These are phyloP conservation scores for Callospermophilus lateralis DNA, from an alignment of 2,113 vertebrate species.

Conservation along the genomic window DNA sequence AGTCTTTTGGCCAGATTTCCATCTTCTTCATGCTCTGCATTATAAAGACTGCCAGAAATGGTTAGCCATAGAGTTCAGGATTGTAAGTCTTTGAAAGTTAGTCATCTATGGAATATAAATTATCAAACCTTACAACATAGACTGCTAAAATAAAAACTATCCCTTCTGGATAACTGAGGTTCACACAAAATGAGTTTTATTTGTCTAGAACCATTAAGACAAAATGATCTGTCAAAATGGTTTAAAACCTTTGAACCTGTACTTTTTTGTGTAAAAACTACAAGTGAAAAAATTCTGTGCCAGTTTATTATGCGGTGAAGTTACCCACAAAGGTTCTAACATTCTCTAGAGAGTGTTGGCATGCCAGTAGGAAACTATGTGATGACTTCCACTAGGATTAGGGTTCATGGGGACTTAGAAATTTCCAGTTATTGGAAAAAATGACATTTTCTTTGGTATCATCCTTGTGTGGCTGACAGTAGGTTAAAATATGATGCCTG, in stretches of 20 bases:
- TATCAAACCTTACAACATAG: not conserved
- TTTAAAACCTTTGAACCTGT: not conserved
- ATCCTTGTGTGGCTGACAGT: not conserved
- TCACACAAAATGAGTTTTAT: not conserved
- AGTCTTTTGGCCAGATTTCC: not conserved
- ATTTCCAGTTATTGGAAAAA: not conserved
- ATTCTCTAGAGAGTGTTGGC: not conserved
- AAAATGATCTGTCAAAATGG: not conserved
- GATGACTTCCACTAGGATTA: not conserved
- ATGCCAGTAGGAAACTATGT: not conserved
- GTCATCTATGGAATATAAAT: not conserved
- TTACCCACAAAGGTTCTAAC: not conserved
- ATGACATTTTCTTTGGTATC: not conserved
- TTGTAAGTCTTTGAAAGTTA: not conserved
- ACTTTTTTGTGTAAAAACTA: not conserved
- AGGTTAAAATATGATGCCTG: slow-evolving; percentile 24
- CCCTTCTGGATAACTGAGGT: not conserved
- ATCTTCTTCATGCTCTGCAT: not conserved
- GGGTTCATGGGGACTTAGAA: not conserved
- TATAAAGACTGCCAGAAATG: not conserved
- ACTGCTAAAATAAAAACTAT: slow-evolving; percentile 41
- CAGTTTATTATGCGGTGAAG: not conserved
- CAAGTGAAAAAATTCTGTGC: not conserved
- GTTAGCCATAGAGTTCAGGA: not conserved
- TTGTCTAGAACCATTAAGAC: not conserved